Percentiles rank a stretch among this genome's conserved stretches.
phyloP scores from a whole-genome alignment of 2,113 vertebrate genomes.

The Trichomycterus rosablanca region DNA sequence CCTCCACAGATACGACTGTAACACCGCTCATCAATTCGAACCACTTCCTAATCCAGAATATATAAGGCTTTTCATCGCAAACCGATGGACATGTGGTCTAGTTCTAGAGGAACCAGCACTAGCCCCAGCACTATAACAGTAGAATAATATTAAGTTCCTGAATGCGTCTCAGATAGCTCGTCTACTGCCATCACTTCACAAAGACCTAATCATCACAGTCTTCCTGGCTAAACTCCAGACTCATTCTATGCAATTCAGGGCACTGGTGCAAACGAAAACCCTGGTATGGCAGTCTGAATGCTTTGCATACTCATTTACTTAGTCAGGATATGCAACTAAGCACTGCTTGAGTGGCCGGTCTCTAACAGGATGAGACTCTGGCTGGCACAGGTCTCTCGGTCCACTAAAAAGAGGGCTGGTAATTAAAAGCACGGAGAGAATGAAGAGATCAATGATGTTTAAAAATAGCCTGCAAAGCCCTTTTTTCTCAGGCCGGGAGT shows the following conservation, averaged over 20 bases:
- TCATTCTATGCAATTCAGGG: neutral
- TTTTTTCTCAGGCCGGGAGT: neutral
- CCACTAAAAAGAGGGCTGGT: conserved; percentile 28
- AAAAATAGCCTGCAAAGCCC: conserved; percentile 30
- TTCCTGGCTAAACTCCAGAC: conserved; percentile 8
- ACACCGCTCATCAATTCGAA: too few species aligned
- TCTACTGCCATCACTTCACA: conserved; percentile 5
- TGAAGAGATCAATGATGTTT: conserved; percentile 19
- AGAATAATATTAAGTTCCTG: too few species aligned
- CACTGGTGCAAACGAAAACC: conserved; percentile 17
- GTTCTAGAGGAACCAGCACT: too few species aligned
- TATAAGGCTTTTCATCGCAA: too few species aligned
- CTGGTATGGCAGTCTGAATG: conserved; percentile 10
- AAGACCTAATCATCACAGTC: neutral
- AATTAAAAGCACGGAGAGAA: conserved; percentile 29
- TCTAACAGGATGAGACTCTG: conserved; percentile 4
- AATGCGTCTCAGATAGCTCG: too few species aligned
- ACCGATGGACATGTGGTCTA: too few species aligned
- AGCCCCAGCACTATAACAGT: too few species aligned
- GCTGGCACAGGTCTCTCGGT: conserved; percentile 19
- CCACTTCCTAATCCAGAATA: too few species aligned
- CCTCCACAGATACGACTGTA: too few species aligned
- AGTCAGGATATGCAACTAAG: conserved; percentile 13
- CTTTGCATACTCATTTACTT: conserved; percentile 40
- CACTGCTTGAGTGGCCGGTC: neutral